Base-by-base conservation (phyloP, 1,140 invertebrate genomes). In the Campoletis sonorensis region DNA sequence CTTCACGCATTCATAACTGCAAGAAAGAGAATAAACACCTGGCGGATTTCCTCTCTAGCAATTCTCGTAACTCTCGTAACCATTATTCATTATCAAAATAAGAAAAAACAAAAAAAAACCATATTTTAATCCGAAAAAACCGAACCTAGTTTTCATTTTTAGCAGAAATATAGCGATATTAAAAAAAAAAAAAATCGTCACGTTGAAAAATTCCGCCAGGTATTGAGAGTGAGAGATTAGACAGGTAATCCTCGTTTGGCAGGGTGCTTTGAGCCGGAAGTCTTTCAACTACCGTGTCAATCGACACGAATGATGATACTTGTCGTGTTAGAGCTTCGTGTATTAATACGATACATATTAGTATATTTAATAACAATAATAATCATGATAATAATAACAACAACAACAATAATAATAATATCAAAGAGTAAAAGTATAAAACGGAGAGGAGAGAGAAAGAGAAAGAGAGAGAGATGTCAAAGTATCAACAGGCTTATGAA, bases 401-500 rank as follows among this genome's bases (percentile, higher is more conserved):
- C n/a, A n/a, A n/a, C n/a, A n/a, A n/a, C n/a, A 21, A 54, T 54
- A 16, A 54, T 54, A 54, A 54, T 54, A n/a, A 54, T 16, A 54
- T 54, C 18, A 10, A 54, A 54, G 3, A 54, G 49, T 16, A 54
- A 54, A 54, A 54, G 18, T n/a, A n/a, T 54, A 16, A 3, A 54
- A 54, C 10, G 15, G 49, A 54, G 49, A 16, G 30, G 30, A 33
- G 30, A 33, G 30, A 33, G 30, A 33, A 7, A 33, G 30, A 33
- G 30, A 33, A 7, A 33, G 54, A 58, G 54, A 58, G 16, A 58
- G 54, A 58, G 13, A 58, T n/a, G 21, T 58, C 54, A 21, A 58
- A 23, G 16, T 27, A 82, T 78, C 81, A 84, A 85, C 16, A 88
- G 86, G 86, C 85, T 85, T 86, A 88, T 85, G 76, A 80, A 45